Evolutionary conservation across 2,888 invertebrate species (phyloP), one percentile per base, ranked within the genome.

Genomic region (Heliconius charithonia): DNA sequence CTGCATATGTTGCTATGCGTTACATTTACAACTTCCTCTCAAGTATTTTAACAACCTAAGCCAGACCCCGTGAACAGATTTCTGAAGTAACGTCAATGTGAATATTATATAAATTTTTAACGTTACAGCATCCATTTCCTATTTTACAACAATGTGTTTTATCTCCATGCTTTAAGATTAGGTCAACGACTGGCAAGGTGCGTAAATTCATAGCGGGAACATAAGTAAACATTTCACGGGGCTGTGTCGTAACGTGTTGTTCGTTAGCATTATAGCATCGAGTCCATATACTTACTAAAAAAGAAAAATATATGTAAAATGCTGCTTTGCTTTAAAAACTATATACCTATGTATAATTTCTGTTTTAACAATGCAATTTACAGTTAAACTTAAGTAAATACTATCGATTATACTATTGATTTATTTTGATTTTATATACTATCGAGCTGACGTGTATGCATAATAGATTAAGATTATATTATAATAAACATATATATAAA

Each of bases 111-210:
- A n/a, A 59, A 59, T 25, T 72, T 3, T 59, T 56, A n/a, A 27
- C 9, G 3, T n/a, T 59, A 32, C 29, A 59, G 12, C 32, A n/a
- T 37, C 32, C 32, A 2, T 32, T 32, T 4, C 59, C 32, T 59
- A 67, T 27, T n/a, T 66, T 62, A 67, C 22, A 62, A 69, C n/a
- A 27, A 56, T 37, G 67, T 45, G 13, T 63, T 59, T 79, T 83
- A 81, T 80, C 82, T 83, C 78, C 83, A 81, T 80, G 80, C 79
- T 81, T 77, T 75, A 72, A 81, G 79, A 79, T 82, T 81, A 81
- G 83, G 81, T 83, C 81, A 81, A 83, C 72, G 82, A 81, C 83
- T 80, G 77, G 45, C 45, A 32, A 70, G 71, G 72, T 70, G 76
- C 45, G 78, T 80, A 79, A 76, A 79, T 76, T 77, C 51, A 77